phyloP scores from a whole-genome alignment of 2,888 invertebrate genomes.

The Neocrepidodera transversa region DNA sequence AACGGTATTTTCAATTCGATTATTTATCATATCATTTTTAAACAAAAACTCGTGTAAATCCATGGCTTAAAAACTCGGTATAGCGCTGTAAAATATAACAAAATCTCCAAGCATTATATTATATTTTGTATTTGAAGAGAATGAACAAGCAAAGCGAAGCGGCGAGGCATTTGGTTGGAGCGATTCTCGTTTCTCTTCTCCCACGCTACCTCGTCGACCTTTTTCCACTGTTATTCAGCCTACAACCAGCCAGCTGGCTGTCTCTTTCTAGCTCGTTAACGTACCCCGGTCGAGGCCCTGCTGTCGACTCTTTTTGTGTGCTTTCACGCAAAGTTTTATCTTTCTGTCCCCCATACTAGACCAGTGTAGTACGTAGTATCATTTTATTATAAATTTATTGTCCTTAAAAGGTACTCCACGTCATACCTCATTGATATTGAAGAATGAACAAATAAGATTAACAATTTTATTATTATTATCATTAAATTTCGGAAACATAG shows the following conservation, averaged over 20 bases:
- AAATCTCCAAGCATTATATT: slow-evolving; percentile 18
- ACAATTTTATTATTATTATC: too few species aligned
- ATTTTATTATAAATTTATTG: background rate
- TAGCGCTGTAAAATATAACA: slow-evolving; percentile 18
- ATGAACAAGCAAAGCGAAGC: slow-evolving; percentile 19
- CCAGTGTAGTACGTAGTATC: slow-evolving; percentile 20
- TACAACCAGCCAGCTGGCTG: slow-evolving; percentile 31
- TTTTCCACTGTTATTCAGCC: slow-evolving; percentile 43
- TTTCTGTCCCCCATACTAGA: slow-evolving; percentile 29
- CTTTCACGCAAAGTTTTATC: slow-evolving; percentile 29
- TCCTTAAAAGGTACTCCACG: too few species aligned
- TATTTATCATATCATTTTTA: background rate
- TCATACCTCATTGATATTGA: too few species aligned
- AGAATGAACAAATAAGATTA: too few species aligned
- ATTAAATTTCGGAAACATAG: too few species aligned
- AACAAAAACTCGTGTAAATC: background rate
- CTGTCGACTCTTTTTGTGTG: slow-evolving; percentile 28
- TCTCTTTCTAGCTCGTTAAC: slow-evolving; percentile 26
- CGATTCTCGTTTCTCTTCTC: slow-evolving; percentile 42
- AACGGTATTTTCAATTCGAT: background rate
- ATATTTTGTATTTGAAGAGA: slow-evolving; percentile 2
- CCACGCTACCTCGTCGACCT: slow-evolving; percentile 46
- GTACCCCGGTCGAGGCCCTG: slow-evolving; percentile 10
- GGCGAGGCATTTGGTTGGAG: slow-evolving; percentile 9
- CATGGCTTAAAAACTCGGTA: background rate